A percentile compares a stretch with the other conserved stretches of the same genome.
phyloP scores from a whole-genome alignment of 64 coral and sea anemone genomes.

The Dendrophyllia cribrosa region DNA sequence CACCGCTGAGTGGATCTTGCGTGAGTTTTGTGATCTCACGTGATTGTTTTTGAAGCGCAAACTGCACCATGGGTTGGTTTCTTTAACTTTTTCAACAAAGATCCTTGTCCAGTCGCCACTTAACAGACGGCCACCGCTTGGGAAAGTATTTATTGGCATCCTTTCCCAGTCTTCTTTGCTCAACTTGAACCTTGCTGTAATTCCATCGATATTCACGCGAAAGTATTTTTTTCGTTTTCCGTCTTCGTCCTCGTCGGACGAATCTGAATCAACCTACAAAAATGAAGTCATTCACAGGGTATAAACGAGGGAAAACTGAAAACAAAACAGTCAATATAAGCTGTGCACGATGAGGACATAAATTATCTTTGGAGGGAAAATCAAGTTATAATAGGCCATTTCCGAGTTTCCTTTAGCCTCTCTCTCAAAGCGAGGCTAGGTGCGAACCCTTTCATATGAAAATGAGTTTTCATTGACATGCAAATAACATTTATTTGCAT shows the following conservation, averaged over 20 bases:
- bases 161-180: slow-evolving; percentile 38
- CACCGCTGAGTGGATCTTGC: slow-evolving; percentile 51
- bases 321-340: neutral
- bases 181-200: slow-evolving; percentile 33
- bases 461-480: too few species aligned
- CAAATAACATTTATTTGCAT: too few species aligned
- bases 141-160: slow-evolving; percentile 48
- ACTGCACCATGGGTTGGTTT: slow-evolving; percentile 62
- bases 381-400: too few species aligned
- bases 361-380: neutral
- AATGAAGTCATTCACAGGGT: neutral
- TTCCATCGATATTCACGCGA: slow-evolving; percentile 31
- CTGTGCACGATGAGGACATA: neutral
- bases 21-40: slow-evolving; percentile 47
- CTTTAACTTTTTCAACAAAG: slow-evolving; percentile 37
- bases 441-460: too few species aligned
- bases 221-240: slow-evolving; percentile 33
- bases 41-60: slow-evolving; percentile 56
- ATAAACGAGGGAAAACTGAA: too few species aligned
- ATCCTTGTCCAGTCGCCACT: slow-evolving; percentile 48
- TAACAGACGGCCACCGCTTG: slow-evolving; percentile 35
- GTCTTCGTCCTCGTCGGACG: slow-evolving; percentile 40
- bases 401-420: too few species aligned
- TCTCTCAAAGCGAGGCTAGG: too few species aligned
- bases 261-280: slow-evolving; percentile 34